Evolutionary conservation across 2,888 invertebrate species (phyloP).

Genomic region (Dilophus febrilis): DNA sequence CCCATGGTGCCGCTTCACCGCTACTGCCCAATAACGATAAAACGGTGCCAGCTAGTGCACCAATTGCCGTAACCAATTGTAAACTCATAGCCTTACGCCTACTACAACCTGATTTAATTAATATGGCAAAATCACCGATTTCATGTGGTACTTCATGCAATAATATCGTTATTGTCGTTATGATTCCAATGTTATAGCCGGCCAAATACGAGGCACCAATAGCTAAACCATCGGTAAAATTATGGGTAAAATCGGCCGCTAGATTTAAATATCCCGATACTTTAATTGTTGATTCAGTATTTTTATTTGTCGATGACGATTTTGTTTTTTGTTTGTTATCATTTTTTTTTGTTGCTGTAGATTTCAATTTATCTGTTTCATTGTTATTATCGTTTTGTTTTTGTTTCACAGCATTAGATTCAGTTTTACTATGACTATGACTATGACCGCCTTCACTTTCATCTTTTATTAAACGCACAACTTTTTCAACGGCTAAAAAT

Average conservation of each 20-base stretch:
- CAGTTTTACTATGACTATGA: slow-evolving; percentile 31
- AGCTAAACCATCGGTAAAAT: slow-evolving; percentile 97
- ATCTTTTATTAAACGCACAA: slow-evolving; percentile 70
- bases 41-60: slow-evolving; percentile 86
- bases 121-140: slow-evolving; percentile 97
- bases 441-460: slow-evolving; percentile 64
- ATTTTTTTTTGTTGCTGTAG: slow-evolving; percentile 11
- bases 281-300: slow-evolving; percentile 41
- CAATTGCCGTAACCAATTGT: slow-evolving; percentile 85
- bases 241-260: slow-evolving; percentile 96
- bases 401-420: slow-evolving; percentile 7
- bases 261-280: slow-evolving; percentile 86
- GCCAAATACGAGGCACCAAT: slow-evolving; percentile 96
- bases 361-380: slow-evolving; percentile 10
- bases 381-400: too few species aligned
- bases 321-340: slow-evolving; percentile 21
- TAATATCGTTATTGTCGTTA: slow-evolving; percentile 90
- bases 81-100: slow-evolving; percentile 86
- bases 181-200: slow-evolving; percentile 66
- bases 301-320: slow-evolving; percentile 21
- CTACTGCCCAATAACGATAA: slow-evolving; percentile 70
- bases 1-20: slow-evolving; percentile 58
- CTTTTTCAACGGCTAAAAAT: slow-evolving; percentile 86
- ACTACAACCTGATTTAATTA: slow-evolving; percentile 92
- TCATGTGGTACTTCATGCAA: slow-evolving; percentile 99